Evolutionary conservation across 2,113 vertebrate species (phyloP).

Genomic region (Vimba vimba): DNA sequence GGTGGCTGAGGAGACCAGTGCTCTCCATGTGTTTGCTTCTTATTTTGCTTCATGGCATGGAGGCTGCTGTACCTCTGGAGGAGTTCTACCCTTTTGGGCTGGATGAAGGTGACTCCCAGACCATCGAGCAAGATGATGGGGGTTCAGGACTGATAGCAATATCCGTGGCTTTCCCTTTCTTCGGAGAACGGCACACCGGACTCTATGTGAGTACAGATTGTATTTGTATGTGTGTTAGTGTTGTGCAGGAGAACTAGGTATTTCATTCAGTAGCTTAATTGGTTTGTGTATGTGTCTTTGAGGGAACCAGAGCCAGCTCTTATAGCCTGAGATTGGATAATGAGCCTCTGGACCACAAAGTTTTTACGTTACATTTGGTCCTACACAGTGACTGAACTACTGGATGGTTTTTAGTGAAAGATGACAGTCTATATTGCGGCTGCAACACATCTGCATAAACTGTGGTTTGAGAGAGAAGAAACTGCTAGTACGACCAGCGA

Average conservation of each 20-base stretch:
- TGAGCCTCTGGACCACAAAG: conserved; percentile 4
- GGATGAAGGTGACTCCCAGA: conserved; percentile 79
- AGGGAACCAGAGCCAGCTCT: conserved; percentile 13
- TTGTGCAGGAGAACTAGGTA: conserved; percentile 41
- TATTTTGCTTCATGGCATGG: conserved; percentile 64
- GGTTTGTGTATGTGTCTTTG: conserved; percentile 56
- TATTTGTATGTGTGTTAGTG: conserved; percentile 19
- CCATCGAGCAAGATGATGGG: conserved; percentile 91
- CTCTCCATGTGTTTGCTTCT: conserved; percentile 71
- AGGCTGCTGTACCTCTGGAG: conserved; percentile 80
- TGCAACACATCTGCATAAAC: conserved; percentile 60
- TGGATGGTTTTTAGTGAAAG: conserved; percentile 61
- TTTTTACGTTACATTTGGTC: conserved; percentile 32
- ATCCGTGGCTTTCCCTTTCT: conserved; percentile 91
- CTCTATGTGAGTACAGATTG: conserved; percentile 90
- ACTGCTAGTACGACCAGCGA: not conserved
- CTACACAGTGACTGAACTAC: conserved; percentile 1
- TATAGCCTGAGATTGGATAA: not conserved
- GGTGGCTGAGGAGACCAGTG: conserved; percentile 70
- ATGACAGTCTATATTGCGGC: conserved; percentile 67
- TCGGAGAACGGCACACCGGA: conserved; percentile 88
- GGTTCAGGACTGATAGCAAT: conserved; percentile 90
- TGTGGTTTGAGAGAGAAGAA: conserved; percentile 58
- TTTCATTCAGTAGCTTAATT: conserved; percentile 50
- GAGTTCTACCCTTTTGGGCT: conserved; percentile 93